These are phyloP conservation scores for Tichodroma muraria DNA, from an alignment of 2,113 vertebrate genomes.

Conservation along the genomic window DNA sequence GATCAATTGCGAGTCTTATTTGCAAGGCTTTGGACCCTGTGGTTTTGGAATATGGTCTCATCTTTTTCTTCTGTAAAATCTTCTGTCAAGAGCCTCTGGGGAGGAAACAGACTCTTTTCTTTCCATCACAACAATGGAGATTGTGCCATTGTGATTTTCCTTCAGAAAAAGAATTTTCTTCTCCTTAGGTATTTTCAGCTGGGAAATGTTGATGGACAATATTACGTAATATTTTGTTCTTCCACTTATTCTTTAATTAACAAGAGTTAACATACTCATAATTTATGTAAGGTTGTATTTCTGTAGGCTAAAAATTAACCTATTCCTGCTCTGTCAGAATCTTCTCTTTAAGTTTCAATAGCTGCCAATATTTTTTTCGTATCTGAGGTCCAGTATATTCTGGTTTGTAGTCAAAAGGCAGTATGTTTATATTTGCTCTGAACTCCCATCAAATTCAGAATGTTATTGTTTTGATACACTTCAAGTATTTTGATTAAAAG, in stretches of 20 bases:
- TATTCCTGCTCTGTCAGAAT: neutral
- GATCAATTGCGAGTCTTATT: neutral
- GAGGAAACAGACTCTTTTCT: neutral
- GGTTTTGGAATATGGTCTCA: neutral
- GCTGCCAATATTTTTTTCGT: neutral
- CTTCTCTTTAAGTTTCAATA: neutral
- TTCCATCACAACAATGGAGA: neutral
- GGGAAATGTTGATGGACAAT: neutral
- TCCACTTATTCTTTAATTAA: neutral
- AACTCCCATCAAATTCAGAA: neutral
- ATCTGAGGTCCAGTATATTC: neutral
- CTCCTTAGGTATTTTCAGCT: neutral
- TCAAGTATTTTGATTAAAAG: neutral
- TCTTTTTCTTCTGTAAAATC: neutral
- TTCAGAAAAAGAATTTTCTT: neutral
- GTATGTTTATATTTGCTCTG: neutral
- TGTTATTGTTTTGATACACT: neutral
- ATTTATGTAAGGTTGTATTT: neutral
- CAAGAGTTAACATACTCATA: neutral
- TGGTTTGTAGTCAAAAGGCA: neutral
- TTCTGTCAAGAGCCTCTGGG: neutral
- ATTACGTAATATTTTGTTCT: neutral
- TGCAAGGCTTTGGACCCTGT: neutral
- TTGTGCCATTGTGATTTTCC: neutral
- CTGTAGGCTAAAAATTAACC: neutral